Evolutionary conservation across 2,797 vertebrate species (phyloP).

Genomic region (Microctenopoma steveboyesi): DNA sequence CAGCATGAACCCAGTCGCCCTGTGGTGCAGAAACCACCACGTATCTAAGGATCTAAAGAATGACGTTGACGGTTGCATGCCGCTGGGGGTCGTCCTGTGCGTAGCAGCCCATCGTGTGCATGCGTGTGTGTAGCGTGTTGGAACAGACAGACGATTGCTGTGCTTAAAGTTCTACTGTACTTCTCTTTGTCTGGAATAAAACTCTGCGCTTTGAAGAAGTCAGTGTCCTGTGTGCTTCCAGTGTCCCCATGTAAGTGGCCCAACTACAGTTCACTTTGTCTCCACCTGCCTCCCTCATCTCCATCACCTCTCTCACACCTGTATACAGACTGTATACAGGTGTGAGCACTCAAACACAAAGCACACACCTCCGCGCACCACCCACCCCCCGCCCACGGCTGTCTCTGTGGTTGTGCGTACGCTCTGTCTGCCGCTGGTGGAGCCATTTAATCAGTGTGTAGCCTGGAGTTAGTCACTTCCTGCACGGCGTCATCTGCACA

Average conservation of each 20-base stretch:
- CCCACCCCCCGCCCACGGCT: slow-evolving; percentile 49
- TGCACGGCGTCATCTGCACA: slow-evolving; percentile 26
- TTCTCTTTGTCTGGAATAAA: slow-evolving; percentile 81
- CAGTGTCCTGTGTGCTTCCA: slow-evolving; percentile 74
- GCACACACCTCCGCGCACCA: slow-evolving; percentile 33
- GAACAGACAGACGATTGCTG: slow-evolving; percentile 44
- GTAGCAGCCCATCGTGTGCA: slow-evolving; percentile 60
- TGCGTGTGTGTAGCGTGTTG: slow-evolving; percentile 54
- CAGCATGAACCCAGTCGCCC: slow-evolving; percentile 67
- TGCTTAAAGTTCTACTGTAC: slow-evolving; percentile 70
- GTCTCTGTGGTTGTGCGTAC: slow-evolving; percentile 45
- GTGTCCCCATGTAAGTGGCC: slow-evolving; percentile 79
- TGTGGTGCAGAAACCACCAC: slow-evolving; percentile 28
- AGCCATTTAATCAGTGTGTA: slow-evolving; percentile 10
- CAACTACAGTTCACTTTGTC: slow-evolving; percentile 71
- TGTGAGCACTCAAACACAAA: slow-evolving; percentile 30
- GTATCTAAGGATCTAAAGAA: slow-evolving; percentile 20
- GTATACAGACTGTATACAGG: slow-evolving; percentile 64
- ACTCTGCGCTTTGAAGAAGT: slow-evolving; percentile 83
- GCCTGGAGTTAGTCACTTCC: slow-evolving; percentile 17
- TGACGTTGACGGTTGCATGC: slow-evolving; percentile 57
- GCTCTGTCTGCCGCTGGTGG: slow-evolving; percentile 37
- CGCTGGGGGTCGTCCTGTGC: slow-evolving; percentile 24
- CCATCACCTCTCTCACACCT: slow-evolving; percentile 14
- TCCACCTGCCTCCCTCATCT: slow-evolving; percentile 61